Evolutionary conservation across 2,888 invertebrate species (phyloP), one percentile per base, ranked within the genome.

Genomic region (Pristionchus japonicus): DNA sequence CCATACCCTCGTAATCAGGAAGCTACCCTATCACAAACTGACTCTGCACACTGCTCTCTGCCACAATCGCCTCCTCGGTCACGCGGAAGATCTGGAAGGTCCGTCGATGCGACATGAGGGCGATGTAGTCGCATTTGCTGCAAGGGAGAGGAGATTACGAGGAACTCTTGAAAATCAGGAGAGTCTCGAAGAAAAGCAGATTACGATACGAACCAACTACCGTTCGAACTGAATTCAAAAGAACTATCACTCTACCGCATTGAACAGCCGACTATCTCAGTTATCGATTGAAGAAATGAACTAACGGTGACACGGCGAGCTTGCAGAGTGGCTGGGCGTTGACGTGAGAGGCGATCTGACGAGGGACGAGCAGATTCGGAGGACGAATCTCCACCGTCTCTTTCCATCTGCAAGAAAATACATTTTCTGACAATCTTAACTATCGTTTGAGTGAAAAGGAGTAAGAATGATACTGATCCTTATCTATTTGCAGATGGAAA

Each of bases 241-340:
- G n/a, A n/a, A n/a, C n/a, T n/a, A n/a, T n/a, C n/a, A n/a, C n/a
- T n/a, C n/a, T n/a, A n/a, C n/a, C n/a, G n/a, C n/a, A n/a, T n/a
- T n/a, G n/a, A n/a, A n/a, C n/a, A n/a, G n/a, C n/a, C 43, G 43
- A 43, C 43, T 43, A 43, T 43, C 11, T 11, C 11, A 43, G 43
- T 43, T 43, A 43, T 6, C 23, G 3, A n/a, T 27, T n/a, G 37
- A 61, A 57, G 11, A 15, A 61, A 27, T 20, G 23, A 86, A 88
- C 90, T 88, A 43, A 92, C 92, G 91, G 91, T 31, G 92, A 90
- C 40, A 92, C 91, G 23, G 92, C 91, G 37, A 91, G 85, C 83
- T 91, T 90, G 88, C 90, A 91, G 67, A 91, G 91, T 9, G 92
- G 92, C 27, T 90, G 87, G 0, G 90, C 90, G 34, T 91, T 91